Percentiles rank a stretch among this genome's conserved stretches.
These are phyloP conservation scores for Psammodynastes pulverulentus DNA, from an alignment of 2,113 vertebrate genomes.

Conservation along the genomic window DNA sequence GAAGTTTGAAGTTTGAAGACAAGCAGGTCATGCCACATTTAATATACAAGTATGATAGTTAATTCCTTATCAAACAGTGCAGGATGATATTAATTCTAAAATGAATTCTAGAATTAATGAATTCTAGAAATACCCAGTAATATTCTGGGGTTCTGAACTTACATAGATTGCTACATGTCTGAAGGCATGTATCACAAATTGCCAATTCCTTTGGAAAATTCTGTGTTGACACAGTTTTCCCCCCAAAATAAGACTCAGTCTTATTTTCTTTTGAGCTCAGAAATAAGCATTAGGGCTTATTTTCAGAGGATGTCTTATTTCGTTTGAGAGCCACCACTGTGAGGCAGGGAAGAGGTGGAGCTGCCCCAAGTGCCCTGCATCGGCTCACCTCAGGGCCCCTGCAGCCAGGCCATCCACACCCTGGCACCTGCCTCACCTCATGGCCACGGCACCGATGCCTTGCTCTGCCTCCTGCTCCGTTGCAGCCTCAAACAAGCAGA, in stretches of 20 bases:
- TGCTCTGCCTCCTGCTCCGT: too few relatives aligned
- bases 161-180: not conserved
- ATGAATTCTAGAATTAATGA: not conserved
- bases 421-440: too few relatives aligned
- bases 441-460: too few relatives aligned
- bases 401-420: too few relatives aligned
- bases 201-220: not conserved
- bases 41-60: not conserved
- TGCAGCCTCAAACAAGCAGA: too few relatives aligned
- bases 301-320: too few relatives aligned
- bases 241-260: too few relatives aligned
- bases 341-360: too few relatives aligned
- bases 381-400: accelerated
- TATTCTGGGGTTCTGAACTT: not conserved
- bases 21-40: not conserved
- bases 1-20: not conserved
- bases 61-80: not conserved
- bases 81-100: not conserved
- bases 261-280: too few relatives aligned
- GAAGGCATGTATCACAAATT: not conserved
- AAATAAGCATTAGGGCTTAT: too few relatives aligned
- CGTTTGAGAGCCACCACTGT: too few relatives aligned
- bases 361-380: too few relatives aligned
- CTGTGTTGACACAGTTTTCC: not conserved
- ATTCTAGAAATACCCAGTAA: not conserved